Percentiles rank a stretch among this genome's conserved stretches.
These are phyloP conservation scores for Morbakka virulenta DNA, from an alignment of 30 jellyfish, hydroid and myxozoan genomes.

Conservation along the genomic window DNA sequence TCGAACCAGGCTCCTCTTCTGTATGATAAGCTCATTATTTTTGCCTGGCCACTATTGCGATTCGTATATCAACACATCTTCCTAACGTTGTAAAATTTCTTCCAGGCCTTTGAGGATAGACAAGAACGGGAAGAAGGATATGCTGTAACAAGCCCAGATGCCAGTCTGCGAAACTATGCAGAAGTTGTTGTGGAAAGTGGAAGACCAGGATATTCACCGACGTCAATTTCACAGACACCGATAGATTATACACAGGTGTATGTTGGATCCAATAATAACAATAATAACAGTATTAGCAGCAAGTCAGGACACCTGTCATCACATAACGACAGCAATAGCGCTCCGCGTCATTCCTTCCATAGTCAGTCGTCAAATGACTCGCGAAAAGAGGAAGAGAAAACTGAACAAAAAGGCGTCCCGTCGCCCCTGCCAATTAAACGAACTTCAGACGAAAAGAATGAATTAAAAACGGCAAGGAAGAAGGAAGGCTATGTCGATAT, in stretches of 20 bases:
- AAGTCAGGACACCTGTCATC: background rate
- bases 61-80: too few relatives aligned
- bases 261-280: too few relatives aligned
- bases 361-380: background rate
- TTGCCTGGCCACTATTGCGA: too few relatives aligned
- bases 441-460: background rate
- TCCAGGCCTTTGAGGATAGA: background rate
- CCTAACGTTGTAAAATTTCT: too few relatives aligned
- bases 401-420: background rate
- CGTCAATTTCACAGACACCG: background rate
- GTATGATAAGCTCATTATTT: too few relatives aligned
- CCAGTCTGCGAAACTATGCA: background rate
- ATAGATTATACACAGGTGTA: background rate
- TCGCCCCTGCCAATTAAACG: background rate
- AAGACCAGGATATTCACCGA: background rate
- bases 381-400: background rate
- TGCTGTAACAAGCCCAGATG: background rate
- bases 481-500: background rate
- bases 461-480: background rate
- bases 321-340: background rate
- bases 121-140: background rate
- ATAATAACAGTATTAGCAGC: too few relatives aligned
- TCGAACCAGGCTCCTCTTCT: too few relatives aligned
- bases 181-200: background rate
- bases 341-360: background rate